A percentile compares a stretch with the other conserved stretches of the same genome.
phyloP scores from a whole-genome alignment of 1,140 invertebrate species.

The Cotesia typhae region DNA sequence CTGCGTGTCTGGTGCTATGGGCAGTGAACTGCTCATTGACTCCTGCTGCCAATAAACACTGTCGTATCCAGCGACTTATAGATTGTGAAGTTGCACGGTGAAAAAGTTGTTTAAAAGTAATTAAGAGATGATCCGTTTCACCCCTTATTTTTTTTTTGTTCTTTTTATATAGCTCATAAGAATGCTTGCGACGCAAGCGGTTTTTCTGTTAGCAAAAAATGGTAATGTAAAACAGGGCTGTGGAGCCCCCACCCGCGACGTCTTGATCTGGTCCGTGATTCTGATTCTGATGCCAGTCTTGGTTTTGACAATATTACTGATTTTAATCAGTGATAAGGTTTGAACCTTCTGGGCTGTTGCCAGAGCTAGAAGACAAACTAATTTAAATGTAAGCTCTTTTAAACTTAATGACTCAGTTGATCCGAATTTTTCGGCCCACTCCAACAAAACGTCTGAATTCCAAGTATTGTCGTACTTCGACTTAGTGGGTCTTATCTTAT shows the following conservation, averaged over 20 bases:
- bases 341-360: slow-evolving; percentile 22
- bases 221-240: slow-evolving; percentile 24
- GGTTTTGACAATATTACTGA: slow-evolving; percentile 21
- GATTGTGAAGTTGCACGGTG: not conserved
- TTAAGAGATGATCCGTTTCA: not conserved
- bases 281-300: slow-evolving; percentile 18
- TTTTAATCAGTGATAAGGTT: slow-evolving; percentile 26
- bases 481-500: slow-evolving; percentile 11
- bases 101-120: not conserved
- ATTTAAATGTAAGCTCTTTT: slow-evolving; percentile 20
- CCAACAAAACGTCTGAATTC: slow-evolving; percentile 11
- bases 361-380: slow-evolving; percentile 25
- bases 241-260: slow-evolving; percentile 1
- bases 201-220: slow-evolving; percentile 22
- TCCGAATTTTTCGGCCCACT: slow-evolving; percentile 22
- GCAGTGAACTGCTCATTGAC: not conserved
- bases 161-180: not conserved
- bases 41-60: not conserved
- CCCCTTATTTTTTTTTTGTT: not conserved
- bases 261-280: slow-evolving; percentile 30
- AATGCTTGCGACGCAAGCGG: not conserved
- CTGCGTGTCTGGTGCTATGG: not conserved
- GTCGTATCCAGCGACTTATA: not conserved
- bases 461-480: slow-evolving; percentile 29
- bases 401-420: slow-evolving; percentile 19